Conservation (phyloP, 2,888 invertebrate species). For the Phortica magna region DNA sequence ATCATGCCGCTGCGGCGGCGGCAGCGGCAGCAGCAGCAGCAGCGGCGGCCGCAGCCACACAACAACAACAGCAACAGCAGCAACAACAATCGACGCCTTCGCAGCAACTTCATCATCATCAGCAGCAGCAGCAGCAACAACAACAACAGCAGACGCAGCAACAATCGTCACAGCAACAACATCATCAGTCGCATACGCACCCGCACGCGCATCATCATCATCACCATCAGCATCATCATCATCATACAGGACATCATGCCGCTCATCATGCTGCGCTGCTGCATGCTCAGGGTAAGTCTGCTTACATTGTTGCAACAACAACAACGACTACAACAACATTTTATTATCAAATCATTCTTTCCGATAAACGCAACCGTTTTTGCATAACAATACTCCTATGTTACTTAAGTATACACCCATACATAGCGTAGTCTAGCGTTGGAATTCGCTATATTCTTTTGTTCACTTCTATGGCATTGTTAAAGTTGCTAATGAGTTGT, state of each 20-base stretch:
- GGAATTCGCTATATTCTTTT: too few species aligned
- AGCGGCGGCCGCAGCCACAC: slow-evolving; percentile 7
- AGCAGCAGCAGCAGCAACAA: slow-evolving; percentile 36
- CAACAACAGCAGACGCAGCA: slow-evolving; percentile 47
- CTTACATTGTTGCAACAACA: neutral
- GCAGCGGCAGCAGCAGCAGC: slow-evolving; percentile 35
- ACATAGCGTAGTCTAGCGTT: too few species aligned
- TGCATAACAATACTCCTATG: neutral
- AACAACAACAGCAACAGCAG: slow-evolving; percentile 34
- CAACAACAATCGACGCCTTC: slow-evolving; percentile 34
- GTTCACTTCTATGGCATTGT: too few species aligned
- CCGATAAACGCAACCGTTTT: too few species aligned
- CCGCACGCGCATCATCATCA: slow-evolving; percentile 42
- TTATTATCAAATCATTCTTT: too few species aligned
- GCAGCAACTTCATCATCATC: slow-evolving; percentile 43
- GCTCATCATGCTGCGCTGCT: slow-evolving; percentile 74
- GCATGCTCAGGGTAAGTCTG: slow-evolving; percentile 77
- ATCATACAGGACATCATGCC: slow-evolving; percentile 45
- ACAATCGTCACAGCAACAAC: slow-evolving; percentile 42
- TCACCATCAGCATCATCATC: slow-evolving; percentile 46
- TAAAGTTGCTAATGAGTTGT: too few species aligned
- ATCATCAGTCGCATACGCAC: slow-evolving; percentile 45
- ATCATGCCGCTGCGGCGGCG: slow-evolving; percentile 3
- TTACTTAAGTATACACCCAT: neutral
- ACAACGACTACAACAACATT: neutral